Percentiles rank a stretch among this genome's conserved stretches.
These are phyloP conservation scores for Bucorvus abyssinicus DNA, from an alignment of 2,797 vertebrate species.

Conservation along the genomic window DNA sequence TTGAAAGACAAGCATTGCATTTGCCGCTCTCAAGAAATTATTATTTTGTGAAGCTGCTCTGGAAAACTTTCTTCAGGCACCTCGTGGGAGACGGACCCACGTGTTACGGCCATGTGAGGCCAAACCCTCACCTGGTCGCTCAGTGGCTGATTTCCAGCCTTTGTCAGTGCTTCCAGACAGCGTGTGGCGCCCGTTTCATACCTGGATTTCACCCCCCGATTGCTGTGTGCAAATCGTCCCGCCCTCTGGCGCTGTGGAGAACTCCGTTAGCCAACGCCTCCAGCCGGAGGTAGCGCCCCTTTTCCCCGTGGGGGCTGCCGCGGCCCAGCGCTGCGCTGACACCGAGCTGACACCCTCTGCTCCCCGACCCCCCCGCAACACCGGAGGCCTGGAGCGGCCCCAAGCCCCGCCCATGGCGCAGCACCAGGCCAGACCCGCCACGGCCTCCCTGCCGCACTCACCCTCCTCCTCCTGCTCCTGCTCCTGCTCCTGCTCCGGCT, in stretches of 20 bases:
- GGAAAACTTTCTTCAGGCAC: neutral
- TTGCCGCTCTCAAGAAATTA: neutral
- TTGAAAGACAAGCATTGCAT: neutral
- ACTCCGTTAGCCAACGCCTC: rapidly evolving
- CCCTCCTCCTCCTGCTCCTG: neutral
- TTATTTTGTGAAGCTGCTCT: rapidly evolving
- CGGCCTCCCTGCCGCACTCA: neutral
- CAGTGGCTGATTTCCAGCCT: neutral
- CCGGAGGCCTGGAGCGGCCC: neutral
- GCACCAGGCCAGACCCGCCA: neutral
- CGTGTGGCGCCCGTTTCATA: rapidly evolving
- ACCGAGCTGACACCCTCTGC: neutral
- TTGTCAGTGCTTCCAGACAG: rapidly evolving
- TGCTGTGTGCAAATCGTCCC: neutral
- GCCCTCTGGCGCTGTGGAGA: rapidly evolving
- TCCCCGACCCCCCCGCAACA: too few relatives aligned
- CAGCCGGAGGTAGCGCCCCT: rapidly evolving
- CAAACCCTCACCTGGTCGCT: neutral
- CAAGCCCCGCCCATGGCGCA: neutral
- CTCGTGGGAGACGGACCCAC: neutral
- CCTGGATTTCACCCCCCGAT: rapidly evolving
- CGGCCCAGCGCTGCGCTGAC: neutral
- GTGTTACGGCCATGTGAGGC: too few relatives aligned
- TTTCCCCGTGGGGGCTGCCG: neutral
- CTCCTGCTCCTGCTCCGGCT: neutral